Percentiles rank a stretch among this genome's conserved stretches.
Evolutionary conservation across 2,113 vertebrate species (phyloP).

Genomic region (Pachypanchax playfairii): DNA sequence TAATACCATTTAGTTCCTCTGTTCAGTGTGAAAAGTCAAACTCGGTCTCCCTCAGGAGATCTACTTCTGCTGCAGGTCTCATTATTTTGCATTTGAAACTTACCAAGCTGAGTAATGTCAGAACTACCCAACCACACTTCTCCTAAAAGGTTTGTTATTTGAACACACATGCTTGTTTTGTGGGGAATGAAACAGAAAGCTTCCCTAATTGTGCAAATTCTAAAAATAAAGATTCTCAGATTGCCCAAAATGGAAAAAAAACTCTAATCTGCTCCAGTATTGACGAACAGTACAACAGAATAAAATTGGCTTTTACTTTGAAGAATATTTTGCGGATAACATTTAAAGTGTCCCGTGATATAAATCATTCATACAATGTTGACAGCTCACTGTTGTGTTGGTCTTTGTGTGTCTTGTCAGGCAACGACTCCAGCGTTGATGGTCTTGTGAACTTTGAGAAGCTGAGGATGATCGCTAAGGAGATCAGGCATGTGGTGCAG

Average conservation of each 20-base stretch:
- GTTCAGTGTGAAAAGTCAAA: slow-evolving; percentile 4
- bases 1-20: slow-evolving; percentile 30
- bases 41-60: slow-evolving; percentile 21
- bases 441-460: slow-evolving; percentile 98
- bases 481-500: slow-evolving; percentile 90
- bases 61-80: slow-evolving; percentile 59
- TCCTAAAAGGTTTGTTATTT: neutral
- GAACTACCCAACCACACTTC: slow-evolving; percentile 18
- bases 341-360: neutral
- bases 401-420: slow-evolving; percentile 68
- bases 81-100: slow-evolving; percentile 1
- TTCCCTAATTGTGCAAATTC: slow-evolving; percentile 25
- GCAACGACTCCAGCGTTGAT: slow-evolving; percentile 94
- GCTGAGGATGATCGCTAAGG: slow-evolving; percentile 96
- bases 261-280: slow-evolving; percentile 19
- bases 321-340: slow-evolving; percentile 6
- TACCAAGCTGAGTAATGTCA: slow-evolving; percentile 15
- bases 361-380: slow-evolving; percentile 14
- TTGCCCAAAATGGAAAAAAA: neutral
- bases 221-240: neutral
- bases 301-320: slow-evolving; percentile 20
- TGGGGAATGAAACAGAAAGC: neutral
- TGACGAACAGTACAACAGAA: slow-evolving; percentile 13
- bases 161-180: neutral
- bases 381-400: neutral